Evolutionary conservation across 2,113 vertebrate species (phyloP).

Genomic region (Chlorodrepanis virens): DNA sequence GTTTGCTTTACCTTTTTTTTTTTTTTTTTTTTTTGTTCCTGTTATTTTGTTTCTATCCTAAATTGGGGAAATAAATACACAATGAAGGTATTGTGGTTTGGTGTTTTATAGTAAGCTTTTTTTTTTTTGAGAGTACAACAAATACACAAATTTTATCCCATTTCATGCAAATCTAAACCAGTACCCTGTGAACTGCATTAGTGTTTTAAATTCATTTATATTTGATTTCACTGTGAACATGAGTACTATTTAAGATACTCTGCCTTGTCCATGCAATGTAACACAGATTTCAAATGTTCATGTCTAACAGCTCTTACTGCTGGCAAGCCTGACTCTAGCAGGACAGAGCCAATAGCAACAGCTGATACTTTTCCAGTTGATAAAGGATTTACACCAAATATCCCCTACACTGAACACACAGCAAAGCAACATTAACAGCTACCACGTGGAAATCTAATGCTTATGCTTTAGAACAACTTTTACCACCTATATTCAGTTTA

Average conservation of each 20-base stretch:
- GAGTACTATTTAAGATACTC: not conserved
- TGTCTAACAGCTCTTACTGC: not conserved
- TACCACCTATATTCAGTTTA: not conserved
- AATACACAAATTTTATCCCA: not conserved
- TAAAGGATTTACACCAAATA: not conserved
- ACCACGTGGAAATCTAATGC: not conserved
- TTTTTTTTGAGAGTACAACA: not conserved
- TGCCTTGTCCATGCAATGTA: not conserved
- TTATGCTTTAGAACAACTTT: not conserved
- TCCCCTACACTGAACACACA: not conserved
- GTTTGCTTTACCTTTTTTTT: not conserved
- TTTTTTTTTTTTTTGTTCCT: not conserved
- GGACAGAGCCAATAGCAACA: not conserved
- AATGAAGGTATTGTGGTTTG: not conserved
- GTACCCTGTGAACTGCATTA: not conserved
- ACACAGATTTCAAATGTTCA: not conserved
- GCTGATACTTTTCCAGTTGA: not conserved
- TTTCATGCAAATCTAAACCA: not conserved
- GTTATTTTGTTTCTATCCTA: not conserved
- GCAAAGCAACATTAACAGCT: not conserved
- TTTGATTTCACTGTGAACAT: not conserved
- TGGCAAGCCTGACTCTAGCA: not conserved
- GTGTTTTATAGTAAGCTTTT: not conserved
- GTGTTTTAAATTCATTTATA: not conserved
- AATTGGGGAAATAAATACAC: not conserved